Conservation (phyloP, 2,113 vertebrate genomes). For the Rhynchomys soricoides region DNA sequence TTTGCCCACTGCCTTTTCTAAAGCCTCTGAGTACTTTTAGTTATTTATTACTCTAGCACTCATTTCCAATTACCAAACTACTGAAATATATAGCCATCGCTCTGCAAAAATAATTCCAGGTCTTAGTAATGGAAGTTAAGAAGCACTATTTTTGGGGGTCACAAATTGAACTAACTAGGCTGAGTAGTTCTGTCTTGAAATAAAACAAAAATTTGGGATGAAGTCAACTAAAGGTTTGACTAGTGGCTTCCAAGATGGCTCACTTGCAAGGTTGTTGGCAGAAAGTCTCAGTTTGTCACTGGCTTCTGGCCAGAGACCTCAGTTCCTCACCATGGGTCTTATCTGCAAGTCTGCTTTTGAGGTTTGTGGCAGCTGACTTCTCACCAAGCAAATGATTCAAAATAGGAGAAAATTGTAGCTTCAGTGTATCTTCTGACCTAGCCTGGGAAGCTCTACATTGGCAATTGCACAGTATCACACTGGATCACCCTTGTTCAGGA, state of each 20-base stretch:
- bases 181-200: conserved; percentile 1
- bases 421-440: conserved; percentile 8
- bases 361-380: conserved; percentile 21
- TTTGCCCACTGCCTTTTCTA: not conserved
- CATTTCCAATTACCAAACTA: not conserved
- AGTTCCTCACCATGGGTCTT: conserved; percentile 6
- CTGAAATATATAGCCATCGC: not conserved
- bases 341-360: not conserved
- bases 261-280: conserved; percentile 17
- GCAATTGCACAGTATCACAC: not conserved
- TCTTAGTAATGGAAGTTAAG: not conserved
- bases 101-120: not conserved
- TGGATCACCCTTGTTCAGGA: not conserved
- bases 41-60: not conserved
- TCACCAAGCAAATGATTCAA: conserved; percentile 47
- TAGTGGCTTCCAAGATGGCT: conserved; percentile 1
- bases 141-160: not conserved
- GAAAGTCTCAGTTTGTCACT: not conserved
- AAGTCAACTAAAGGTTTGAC: conserved; percentile 24
- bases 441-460: not conserved
- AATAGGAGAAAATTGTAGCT: not conserved
- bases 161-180: not conserved
- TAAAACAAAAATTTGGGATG: not conserved
- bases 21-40: not conserved
- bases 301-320: not conserved